Evolutionary conservation across 2,888 invertebrate species (phyloP).

Genomic region (Blastobasis lacticolella): DNA sequence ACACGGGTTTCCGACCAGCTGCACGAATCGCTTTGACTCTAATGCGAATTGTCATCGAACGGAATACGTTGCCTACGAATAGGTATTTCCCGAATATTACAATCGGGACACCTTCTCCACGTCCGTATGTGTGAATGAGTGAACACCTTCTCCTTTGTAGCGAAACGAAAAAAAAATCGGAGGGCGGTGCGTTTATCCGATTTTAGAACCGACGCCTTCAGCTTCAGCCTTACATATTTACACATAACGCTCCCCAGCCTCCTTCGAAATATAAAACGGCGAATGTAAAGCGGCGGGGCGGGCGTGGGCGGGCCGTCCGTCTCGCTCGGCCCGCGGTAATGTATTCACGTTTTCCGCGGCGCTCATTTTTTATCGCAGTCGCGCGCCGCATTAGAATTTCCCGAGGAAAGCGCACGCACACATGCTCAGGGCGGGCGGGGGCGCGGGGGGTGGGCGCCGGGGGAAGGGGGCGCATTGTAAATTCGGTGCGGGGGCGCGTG

Average conservation of each 20-base stretch:
- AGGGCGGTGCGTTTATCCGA: too few species aligned
- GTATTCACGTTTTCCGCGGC: slow-evolving; percentile 68
- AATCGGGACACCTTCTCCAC: too few species aligned
- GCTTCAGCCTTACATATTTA: slow-evolving; percentile 36
- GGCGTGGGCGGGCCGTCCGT: slow-evolving; percentile 35
- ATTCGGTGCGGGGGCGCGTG: slow-evolving; percentile 33
- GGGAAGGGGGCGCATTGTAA: slow-evolving; percentile 54
- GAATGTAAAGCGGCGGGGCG: slow-evolving; percentile 38
- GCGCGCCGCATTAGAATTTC: slow-evolving; percentile 72
- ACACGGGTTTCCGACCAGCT: too few species aligned
- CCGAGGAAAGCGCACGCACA: slow-evolving; percentile 71
- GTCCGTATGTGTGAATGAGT: too few species aligned
- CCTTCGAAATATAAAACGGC: slow-evolving; percentile 60
- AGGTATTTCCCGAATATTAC: too few species aligned
- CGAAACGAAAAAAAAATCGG: too few species aligned
- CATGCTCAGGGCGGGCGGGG: slow-evolving; percentile 15
- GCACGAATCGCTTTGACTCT: too few species aligned
- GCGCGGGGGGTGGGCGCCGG: slow-evolving; percentile 24
- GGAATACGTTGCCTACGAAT: too few species aligned
- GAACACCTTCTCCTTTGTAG: too few species aligned
- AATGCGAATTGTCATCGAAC: too few species aligned
- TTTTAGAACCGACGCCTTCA: too few species aligned
- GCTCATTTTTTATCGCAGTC: slow-evolving; percentile 73
- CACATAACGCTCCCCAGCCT: slow-evolving; percentile 37
- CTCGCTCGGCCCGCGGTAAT: slow-evolving; percentile 55